These are phyloP conservation scores for Keiferia lycopersicella DNA, from an alignment of 2,888 invertebrate genomes.

Conservation along the genomic window DNA sequence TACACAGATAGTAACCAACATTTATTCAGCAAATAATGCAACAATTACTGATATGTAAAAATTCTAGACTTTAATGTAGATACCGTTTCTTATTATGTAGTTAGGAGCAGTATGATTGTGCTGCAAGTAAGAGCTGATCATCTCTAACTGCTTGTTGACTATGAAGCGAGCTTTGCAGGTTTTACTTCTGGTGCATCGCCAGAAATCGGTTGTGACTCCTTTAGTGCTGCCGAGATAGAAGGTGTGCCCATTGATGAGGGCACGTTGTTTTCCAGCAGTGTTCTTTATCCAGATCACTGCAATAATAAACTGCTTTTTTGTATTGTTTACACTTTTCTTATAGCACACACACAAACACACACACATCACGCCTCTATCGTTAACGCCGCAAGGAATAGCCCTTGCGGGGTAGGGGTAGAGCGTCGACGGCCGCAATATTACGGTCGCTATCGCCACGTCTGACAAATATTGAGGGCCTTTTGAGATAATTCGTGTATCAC, in stretches of 20 bases:
- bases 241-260: background rate
- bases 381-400: background rate
- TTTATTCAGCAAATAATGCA: too few species aligned
- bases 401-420: too few species aligned
- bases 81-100: background rate
- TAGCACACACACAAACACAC: too few species aligned
- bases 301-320: too few species aligned
- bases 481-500: too few species aligned
- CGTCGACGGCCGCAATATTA: too few species aligned
- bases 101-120: background rate
- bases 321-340: background rate
- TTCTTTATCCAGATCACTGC: conserved; percentile 2
- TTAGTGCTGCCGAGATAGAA: background rate
- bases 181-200: conserved; percentile 2
- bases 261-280: conserved; percentile 8
- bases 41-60: too few species aligned
- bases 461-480: too few species aligned
- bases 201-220: background rate
- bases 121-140: background rate
- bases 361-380: too few species aligned
- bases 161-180: background rate
- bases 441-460: too few species aligned
- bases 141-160: conserved; percentile 19
- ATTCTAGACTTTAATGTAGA: background rate
- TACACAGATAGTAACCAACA: too few species aligned